Evolutionary conservation across 2,113 vertebrate species (phyloP), one percentile per base, ranked within the genome.

Genomic region (Willisornis vidua): DNA sequence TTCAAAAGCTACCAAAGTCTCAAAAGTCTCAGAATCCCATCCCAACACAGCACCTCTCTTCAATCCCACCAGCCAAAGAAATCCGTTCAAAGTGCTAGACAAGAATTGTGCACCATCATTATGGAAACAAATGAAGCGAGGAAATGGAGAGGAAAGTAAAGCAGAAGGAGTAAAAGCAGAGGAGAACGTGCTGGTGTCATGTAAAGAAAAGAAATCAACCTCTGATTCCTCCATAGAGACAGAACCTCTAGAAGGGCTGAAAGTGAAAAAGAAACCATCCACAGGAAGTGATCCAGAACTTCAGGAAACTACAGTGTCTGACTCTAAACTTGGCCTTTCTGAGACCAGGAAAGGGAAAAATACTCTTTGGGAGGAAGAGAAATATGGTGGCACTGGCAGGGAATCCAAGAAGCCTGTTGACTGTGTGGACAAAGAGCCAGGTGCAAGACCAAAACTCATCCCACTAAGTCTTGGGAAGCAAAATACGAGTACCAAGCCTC

Each of bases 41-140:
- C 96, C 14, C 49, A 81, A 22, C 17, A 52, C 59, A 61, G 82
- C 70, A 85, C 91, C 92, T 49, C 35, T 92, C 37, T 96, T 83
- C 67, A 95, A 71, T 89, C 81, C 97, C 31, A 96, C 86, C 3
- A 62, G 88, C 23, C 97, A 97, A 68, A 98, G 98, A 97, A 99
- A 99, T 95, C 99, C 99, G 0, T 99, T 99, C 75, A 99, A 98
- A 95, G 98, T 97, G 46, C 85, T 98, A 2, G 85, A 93, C 46
- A 98, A 98, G 95, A 97, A 90, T 22, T 89, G 95, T 80, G 88
- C 98, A 41, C 90, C 91, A 19, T 97, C 97, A 3, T 90, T 94
- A 67, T 97, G 97, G 98, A 98, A 95, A 89, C 97, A 92, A 72
- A 45, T 96, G n/a, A 96, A 93, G 33, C 67, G 78, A 87, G 75